Base-by-base conservation (phyloP, 1,140 invertebrate species). In the Caenorhabditis remanei region DNA sequence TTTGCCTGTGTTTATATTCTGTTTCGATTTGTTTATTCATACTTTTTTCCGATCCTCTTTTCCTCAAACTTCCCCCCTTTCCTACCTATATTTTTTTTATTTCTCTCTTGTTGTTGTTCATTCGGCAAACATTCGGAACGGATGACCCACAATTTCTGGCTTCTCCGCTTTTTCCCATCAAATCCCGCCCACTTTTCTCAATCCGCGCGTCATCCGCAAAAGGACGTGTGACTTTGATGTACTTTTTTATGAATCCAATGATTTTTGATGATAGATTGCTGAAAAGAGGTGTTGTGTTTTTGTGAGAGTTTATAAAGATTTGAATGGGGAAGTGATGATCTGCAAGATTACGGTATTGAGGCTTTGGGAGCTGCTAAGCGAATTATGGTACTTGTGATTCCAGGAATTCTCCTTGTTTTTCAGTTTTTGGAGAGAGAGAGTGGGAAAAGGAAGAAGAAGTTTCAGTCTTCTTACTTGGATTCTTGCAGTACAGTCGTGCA, bases 71-170 rank as follows among this genome's bases (percentile, higher is more conserved):
- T 40, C 41, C 55, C 55, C 5, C 16, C 24, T 41, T 55, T n/a
- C 21, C 82, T 83, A 11, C 41, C 50, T 56, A 7, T 9, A 53
- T 50, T 82, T 56, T 82, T 56, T 53, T 50, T 82, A 56, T 50
- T 24, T 24, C 43, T 32, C 11, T 55, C 82, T 56, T 56, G 56
- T 83, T 83, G 82, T 50, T 83, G 82, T 56, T 71, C 65, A 50
- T 56, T 71, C 65, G 41, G 40, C 65, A 71, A 71, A 71, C 65
- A 71, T 71, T 43, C 65, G 41, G 65, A 71, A 71, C 65, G 41
- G 40, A 46, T 43, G 24, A 65, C 61, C 61, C 61, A 40, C 11
- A 8, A 9, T 11, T 71, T 46, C 41, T 71, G 24, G 24, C 65
- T 71, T 71, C 41, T 71, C 65, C 16, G 65, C 65, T 63, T 32